Evolutionary conservation across 2,113 vertebrate species (phyloP), one percentile per base, ranked within the genome.

Genomic region (Cathartes aura): DNA sequence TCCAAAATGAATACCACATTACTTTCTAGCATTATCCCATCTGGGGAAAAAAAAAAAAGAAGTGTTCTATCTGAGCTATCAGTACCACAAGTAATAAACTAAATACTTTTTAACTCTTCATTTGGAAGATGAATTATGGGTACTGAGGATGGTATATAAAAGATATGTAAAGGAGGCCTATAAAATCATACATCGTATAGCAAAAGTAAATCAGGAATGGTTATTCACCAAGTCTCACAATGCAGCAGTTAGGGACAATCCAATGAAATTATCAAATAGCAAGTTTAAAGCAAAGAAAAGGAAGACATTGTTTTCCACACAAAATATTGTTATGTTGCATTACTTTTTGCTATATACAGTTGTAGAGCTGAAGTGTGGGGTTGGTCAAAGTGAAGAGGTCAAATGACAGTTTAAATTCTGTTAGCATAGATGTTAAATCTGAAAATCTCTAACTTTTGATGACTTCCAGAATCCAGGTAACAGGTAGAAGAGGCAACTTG

Each of bases 161-260:
- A 76, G 11, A 50, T 76, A 38, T 6, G 4, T 63, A 55, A 94
- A 71, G 7, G 40, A 56, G 16, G 3, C 14, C 22, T 68, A 16
- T 76, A 56, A 88, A 90, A 71, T 79, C 7, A 42, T 24, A 24
- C 7, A 24, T 1, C 0, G 0, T 63, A 82, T 21, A 43, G 15
- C 7, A 38, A 56, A 93, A 89, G 11, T 20, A n/a, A 80, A 84
- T 12, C 40, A 14, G 43, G 26, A 68, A 19, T 9, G 19, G 11
- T 30, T 83, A 27, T 72, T 59, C 43, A 72, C 8, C 12, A n/a
- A 19, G 17, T 47, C 11, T 80, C 6, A 50, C 27, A 40, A 50
- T 16, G 17, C 13, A 84, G 21, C 4, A 22, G 9, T 56, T 70
- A 58, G 18, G 8, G 21, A 6, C 5, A 62, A 48, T 36, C 3